These are phyloP conservation scores for Nyctereutes procyonoides DNA, from an alignment of 2,113 vertebrate species.

Conservation along the genomic window DNA sequence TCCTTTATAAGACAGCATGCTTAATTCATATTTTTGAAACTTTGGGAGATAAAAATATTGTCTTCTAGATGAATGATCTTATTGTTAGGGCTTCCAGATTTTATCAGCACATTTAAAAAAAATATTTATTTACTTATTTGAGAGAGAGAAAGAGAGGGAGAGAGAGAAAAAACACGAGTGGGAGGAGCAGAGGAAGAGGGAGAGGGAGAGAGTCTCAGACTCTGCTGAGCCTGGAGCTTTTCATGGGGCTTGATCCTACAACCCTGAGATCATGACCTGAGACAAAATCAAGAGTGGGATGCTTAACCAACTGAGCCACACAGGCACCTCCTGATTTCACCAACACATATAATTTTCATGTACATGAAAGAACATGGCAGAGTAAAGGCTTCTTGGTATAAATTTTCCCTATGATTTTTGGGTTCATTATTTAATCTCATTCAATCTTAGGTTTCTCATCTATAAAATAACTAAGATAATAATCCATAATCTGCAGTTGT, in stretches of 20 bases:
- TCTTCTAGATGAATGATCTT: neutral
- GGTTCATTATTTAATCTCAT: neutral
- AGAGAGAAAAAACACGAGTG: neutral
- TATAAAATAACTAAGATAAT: neutral
- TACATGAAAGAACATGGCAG: neutral
- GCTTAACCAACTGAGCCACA: neutral
- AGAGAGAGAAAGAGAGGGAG: neutral
- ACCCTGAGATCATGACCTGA: neutral
- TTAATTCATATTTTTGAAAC: neutral
- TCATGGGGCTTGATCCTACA: neutral
- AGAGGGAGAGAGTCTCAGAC: neutral
- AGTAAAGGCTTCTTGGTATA: neutral
- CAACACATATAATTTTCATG: neutral
- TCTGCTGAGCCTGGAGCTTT: neutral
- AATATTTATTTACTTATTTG: neutral
- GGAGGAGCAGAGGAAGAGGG: neutral
- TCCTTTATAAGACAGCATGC: neutral
- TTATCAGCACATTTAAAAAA: neutral
- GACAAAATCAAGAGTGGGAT: neutral
- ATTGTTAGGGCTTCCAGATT: neutral
- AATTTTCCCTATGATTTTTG: slow-evolving; percentile 5
- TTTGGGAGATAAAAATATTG: neutral
- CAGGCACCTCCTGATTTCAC: neutral
- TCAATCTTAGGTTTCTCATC: neutral
- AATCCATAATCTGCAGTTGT: neutral